These are phyloP conservation scores for Sciurus niger DNA, from an alignment of 2,113 vertebrate species.

Conservation along the genomic window DNA sequence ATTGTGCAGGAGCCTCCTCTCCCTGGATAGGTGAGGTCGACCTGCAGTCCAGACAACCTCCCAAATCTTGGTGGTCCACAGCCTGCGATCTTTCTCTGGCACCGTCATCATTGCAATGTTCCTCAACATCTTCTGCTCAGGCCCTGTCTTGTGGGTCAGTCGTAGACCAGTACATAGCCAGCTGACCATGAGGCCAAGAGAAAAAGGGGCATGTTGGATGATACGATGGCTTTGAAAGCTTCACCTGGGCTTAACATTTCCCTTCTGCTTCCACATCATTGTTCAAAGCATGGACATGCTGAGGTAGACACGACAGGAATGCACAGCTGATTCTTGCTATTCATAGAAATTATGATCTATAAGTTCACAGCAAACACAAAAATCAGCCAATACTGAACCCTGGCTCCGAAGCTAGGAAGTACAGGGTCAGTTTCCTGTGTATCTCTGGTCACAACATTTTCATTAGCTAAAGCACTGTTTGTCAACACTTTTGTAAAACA, in stretches of 20 bases:
- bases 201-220: background rate
- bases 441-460: background rate
- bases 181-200: background rate
- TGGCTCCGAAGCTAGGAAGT: background rate
- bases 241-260: background rate
- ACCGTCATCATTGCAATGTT: background rate
- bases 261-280: background rate
- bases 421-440: background rate
- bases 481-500: background rate
- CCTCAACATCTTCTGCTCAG: background rate
- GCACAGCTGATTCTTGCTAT: background rate
- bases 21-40: background rate
- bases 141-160: background rate
- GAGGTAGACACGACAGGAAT: background rate
- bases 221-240: background rate
- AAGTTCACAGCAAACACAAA: background rate
- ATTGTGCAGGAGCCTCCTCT: background rate
- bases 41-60: background rate
- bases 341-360: background rate
- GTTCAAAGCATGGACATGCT: background rate
- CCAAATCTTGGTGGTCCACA: background rate
- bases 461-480: background rate
- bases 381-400: background rate
- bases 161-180: background rate
- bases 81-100: background rate